Percentiles rank a stretch among this genome's conserved stretches.
phyloP scores from a whole-genome alignment of 2,113 vertebrate genomes.

The Lophotis ruficrista region DNA sequence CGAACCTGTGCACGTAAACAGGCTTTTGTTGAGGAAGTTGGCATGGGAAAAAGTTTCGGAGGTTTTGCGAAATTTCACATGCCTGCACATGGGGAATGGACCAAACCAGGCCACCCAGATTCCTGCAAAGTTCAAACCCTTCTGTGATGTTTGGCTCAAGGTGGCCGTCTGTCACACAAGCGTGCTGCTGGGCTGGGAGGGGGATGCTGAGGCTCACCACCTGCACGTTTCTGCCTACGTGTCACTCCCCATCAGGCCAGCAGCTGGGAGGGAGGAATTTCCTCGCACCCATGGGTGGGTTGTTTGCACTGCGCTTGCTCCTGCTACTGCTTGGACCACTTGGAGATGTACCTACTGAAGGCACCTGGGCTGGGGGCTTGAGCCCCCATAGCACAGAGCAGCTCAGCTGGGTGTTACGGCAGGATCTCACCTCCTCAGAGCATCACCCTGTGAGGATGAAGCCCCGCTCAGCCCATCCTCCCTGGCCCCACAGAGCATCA shows the following conservation, averaged over 20 bases:
- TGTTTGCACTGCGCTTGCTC: not conserved
- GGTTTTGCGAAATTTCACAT: not conserved
- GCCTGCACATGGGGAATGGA: conserved; percentile 6
- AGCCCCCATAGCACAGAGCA: not conserved
- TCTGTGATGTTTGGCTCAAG: rapidly evolving
- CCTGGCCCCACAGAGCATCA: rapidly evolving
- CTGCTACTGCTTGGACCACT: not conserved
- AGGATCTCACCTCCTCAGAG: not conserved
- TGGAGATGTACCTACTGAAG: not conserved
- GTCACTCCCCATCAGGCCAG: not conserved
- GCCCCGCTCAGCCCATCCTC: rapidly evolving
- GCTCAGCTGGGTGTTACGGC: not conserved
- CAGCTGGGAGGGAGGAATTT: not conserved
- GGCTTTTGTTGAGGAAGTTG: not conserved
- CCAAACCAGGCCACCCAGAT: not conserved
- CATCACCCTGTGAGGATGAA: not conserved
- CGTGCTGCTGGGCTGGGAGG: not conserved
- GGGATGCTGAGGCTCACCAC: not conserved
- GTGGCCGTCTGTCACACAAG: rapidly evolving
- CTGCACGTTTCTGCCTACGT: rapidly evolving
- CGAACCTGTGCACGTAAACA: conserved; percentile 17
- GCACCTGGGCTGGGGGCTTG: not conserved
- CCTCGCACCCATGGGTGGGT: rapidly evolving
- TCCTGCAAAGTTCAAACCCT: conserved; percentile 12
- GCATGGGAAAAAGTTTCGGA: not conserved